phyloP scores from a whole-genome alignment of 2,888 invertebrate genomes.

The Adineta ricciae region DNA sequence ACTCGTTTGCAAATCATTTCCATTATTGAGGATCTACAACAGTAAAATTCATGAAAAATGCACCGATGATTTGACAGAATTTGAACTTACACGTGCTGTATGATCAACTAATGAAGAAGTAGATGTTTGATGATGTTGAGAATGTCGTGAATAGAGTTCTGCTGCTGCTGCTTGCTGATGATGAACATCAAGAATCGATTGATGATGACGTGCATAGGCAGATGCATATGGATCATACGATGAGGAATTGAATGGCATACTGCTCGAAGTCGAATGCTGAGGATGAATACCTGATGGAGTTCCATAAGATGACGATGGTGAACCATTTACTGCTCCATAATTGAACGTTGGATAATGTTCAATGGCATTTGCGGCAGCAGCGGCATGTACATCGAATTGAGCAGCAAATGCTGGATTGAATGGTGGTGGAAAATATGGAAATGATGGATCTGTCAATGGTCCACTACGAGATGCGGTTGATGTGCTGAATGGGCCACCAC shows the following conservation, averaged over 20 bases:
- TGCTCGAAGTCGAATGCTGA: not conserved
- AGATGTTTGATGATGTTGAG: not conserved
- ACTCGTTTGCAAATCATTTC: not conserved
- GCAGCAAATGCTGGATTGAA: not conserved
- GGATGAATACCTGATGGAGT: not conserved
- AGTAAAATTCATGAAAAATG: not conserved
- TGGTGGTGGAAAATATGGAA: conserved; percentile 20
- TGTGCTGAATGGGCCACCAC: not conserved
- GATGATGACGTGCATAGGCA: not conserved
- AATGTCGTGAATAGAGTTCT: not conserved
- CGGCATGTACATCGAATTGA: conserved; percentile 13
- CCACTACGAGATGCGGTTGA: not conserved
- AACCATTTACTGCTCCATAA: not conserved
- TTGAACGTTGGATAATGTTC: not conserved
- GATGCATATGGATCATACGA: conserved; percentile 1
- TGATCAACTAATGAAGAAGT: not conserved
- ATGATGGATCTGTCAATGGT: not conserved
- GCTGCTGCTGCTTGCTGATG: not conserved
- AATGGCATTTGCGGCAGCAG: not conserved
- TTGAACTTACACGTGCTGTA: not conserved
- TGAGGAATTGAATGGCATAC: not conserved
- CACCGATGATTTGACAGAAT: not conserved
- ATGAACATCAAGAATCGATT: not conserved
- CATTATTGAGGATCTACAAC: not conserved
- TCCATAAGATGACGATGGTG: conserved; percentile 17